These are phyloP conservation scores for Anthophora plumipes DNA, from an alignment of 2,888 invertebrate genomes.

Conservation along the genomic window DNA sequence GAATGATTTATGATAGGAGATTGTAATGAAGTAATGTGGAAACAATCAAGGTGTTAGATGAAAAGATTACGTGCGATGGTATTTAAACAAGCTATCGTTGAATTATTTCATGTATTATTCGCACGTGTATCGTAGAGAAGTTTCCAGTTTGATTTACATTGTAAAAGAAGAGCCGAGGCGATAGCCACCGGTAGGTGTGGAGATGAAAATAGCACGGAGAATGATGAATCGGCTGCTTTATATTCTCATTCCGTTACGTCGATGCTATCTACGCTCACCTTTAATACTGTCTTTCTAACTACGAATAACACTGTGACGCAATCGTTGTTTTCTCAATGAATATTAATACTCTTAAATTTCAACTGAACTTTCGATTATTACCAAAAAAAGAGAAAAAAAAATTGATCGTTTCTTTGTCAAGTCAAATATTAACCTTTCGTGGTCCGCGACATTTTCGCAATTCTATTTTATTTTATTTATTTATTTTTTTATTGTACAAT, in stretches of 20 bases:
- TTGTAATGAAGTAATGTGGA: neutral
- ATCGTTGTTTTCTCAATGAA: neutral
- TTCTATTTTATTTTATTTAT: too few species aligned
- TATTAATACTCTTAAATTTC: neutral
- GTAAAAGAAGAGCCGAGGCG: conserved; percentile 8
- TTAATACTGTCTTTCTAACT: conserved; percentile 5
- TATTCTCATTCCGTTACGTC: conserved; percentile 27
- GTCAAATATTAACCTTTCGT: too few species aligned
- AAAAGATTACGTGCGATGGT: neutral
- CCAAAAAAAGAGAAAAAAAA: neutral
- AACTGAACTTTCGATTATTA: neutral
- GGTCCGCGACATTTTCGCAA: too few species aligned
- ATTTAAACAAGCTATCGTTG: neutral
- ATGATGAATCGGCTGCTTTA: conserved; percentile 34
- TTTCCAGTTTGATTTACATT: conserved; percentile 21
- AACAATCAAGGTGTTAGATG: too few species aligned
- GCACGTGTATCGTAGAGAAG: neutral
- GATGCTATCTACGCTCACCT: conserved; percentile 33
- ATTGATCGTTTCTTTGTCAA: too few species aligned
- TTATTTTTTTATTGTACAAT: too few species aligned
- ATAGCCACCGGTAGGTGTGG: conserved; percentile 32
- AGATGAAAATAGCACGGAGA: conserved; percentile 36
- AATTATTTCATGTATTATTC: neutral
- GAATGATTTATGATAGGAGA: neutral
- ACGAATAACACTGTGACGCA: conserved; percentile 1